Evolutionary conservation across 1,140 invertebrate species (phyloP).

Genomic region (Eriosoma lanigerum): DNA sequence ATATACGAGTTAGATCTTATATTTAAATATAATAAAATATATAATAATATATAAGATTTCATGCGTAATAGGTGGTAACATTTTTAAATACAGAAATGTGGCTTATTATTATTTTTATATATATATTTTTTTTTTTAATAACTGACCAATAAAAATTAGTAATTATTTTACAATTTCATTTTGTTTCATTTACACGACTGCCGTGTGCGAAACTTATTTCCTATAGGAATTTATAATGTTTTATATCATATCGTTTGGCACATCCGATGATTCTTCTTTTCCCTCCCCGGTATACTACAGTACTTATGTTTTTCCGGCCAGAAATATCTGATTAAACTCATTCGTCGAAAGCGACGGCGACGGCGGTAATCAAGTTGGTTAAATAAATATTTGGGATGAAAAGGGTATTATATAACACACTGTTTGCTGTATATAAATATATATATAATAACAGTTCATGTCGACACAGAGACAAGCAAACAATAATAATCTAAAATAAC

Average conservation of each 20-base stretch:
- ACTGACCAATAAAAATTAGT: too few relatives aligned
- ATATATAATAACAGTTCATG: slow-evolving; percentile 8
- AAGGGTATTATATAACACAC: slow-evolving; percentile 22
- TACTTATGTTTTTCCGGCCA: slow-evolving; percentile 18
- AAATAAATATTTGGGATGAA: slow-evolving; percentile 46
- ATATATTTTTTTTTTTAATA: too few relatives aligned
- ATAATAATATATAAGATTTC: too few relatives aligned
- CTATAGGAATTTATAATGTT: background rate
- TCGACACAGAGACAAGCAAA: slow-evolving; percentile 15
- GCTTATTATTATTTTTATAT: too few relatives aligned
- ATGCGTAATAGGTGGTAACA: too few relatives aligned
- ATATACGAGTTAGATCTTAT: too few relatives aligned
- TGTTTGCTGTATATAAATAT: background rate
- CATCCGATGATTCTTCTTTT: too few relatives aligned
- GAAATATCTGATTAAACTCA: slow-evolving; percentile 34
- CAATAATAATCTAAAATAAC: slow-evolving; percentile 36
- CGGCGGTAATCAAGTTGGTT: slow-evolving; percentile 24
- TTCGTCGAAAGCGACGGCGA: background rate
- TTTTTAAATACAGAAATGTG: too few relatives aligned
- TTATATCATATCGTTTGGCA: background rate
- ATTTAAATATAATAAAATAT: too few relatives aligned
- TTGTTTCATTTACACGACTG: too few relatives aligned
- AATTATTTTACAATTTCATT: too few relatives aligned
- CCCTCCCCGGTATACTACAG: background rate
- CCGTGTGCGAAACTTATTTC: background rate